These are phyloP conservation scores for Coregonus clupeaformis DNA, from an alignment of 2,113 vertebrate genomes.

Conservation along the genomic window DNA sequence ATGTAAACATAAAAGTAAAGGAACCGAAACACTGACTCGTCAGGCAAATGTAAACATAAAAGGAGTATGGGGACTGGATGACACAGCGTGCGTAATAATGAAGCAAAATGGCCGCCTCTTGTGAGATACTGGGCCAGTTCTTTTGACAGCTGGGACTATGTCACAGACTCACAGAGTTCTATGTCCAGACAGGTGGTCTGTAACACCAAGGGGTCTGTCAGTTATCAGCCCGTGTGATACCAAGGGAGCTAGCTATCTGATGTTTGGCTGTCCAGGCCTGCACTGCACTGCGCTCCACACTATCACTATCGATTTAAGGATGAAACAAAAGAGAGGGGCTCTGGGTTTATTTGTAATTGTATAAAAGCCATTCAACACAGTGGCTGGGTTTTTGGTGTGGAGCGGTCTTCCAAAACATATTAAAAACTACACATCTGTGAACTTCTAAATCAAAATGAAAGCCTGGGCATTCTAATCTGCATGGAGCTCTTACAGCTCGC, in stretches of 20 bases:
- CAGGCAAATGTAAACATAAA: conserved; percentile 66
- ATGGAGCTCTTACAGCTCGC: conserved; percentile 40
- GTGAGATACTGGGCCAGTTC: background rate
- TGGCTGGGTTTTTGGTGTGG: conserved; percentile 23
- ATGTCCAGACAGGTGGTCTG: too few relatives aligned
- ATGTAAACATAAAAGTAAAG: conserved; percentile 33
- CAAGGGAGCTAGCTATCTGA: background rate
- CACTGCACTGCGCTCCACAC: background rate
- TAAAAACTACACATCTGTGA: conserved; percentile 45
- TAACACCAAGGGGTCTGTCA: background rate
- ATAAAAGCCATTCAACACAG: conserved; percentile 38
- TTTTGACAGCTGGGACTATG: background rate
- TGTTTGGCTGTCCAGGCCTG: background rate
- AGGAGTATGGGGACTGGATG: conserved; percentile 37
- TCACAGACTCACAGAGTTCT: background rate
- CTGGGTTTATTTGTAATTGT: conserved; percentile 27
- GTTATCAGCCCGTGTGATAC: background rate
- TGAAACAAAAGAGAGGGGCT: background rate
- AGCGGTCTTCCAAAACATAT: conserved; percentile 43
- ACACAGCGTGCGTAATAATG: conserved; percentile 65
- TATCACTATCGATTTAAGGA: background rate
- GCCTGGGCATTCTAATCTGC: conserved; percentile 39
- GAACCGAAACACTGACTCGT: conserved; percentile 31
- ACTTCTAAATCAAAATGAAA: conserved; percentile 53
- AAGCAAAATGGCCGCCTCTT: conserved; percentile 49